Conservation (phyloP, 2,888 invertebrate species). For the Linyphia triangularis region DNA sequence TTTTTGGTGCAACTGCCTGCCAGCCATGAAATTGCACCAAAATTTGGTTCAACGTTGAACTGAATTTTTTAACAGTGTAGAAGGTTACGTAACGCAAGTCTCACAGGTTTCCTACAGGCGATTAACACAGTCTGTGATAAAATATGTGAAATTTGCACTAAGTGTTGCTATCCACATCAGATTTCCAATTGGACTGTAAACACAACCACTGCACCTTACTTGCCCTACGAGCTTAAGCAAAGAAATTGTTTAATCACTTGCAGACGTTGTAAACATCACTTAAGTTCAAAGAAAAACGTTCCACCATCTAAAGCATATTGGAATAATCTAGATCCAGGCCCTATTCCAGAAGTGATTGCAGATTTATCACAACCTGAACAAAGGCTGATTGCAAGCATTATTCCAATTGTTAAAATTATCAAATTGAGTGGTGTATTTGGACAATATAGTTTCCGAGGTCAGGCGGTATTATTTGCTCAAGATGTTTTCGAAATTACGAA, state of each 20-base stretch:
- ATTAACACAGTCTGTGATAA: conserved; percentile 37
- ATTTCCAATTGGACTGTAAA: conserved; percentile 5
- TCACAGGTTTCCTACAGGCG: too few species aligned
- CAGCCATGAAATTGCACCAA: too few species aligned
- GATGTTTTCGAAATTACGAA: conserved; percentile 44
- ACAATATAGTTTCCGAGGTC: conserved; percentile 38
- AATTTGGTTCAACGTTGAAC: too few species aligned
- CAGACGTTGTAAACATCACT: conserved; percentile 23
- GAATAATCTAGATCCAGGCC: conserved; percentile 41
- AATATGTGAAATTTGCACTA: conserved; percentile 26
- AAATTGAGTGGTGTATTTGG: conserved; percentile 45
- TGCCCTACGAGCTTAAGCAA: neutral
- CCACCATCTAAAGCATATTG: conserved; percentile 40
- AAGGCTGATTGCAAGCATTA: conserved; percentile 31
- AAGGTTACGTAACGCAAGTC: too few species aligned
- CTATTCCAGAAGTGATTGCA: conserved; percentile 16
- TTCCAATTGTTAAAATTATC: conserved; percentile 46
- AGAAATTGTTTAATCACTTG: neutral
- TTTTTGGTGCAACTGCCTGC: too few species aligned
- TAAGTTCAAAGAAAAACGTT: neutral
- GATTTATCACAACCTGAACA: conserved; percentile 1
- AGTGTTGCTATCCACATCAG: conserved; percentile 31
- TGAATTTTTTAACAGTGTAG: too few species aligned
- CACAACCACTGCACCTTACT: conserved; percentile 1
- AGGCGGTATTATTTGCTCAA: conserved; percentile 38